phyloP scores from a whole-genome alignment of 2,113 vertebrate genomes.

The Grammomys dolichurus region DNA sequence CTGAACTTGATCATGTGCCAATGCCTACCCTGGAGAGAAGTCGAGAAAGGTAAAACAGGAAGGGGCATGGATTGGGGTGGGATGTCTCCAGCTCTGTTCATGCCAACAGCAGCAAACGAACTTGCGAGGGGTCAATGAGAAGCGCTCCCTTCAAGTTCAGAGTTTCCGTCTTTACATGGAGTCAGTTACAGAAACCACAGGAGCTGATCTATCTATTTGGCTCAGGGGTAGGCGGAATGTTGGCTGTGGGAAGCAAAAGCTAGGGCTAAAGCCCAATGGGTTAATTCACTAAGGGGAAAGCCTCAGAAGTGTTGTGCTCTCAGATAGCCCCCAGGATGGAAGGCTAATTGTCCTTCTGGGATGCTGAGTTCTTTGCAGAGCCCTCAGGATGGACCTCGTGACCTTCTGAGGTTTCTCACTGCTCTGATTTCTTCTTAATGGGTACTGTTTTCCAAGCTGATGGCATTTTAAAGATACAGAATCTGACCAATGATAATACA shows the following conservation, averaged over 20 bases:
- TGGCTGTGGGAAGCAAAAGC: neutral
- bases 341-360: constrained; percentile 66
- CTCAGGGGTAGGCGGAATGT: neutral
- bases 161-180: neutral
- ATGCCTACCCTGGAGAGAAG: neutral
- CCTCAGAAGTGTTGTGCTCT: neutral
- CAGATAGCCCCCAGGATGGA: constrained; percentile 24
- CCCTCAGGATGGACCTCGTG: constrained; percentile 17
- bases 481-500: constrained; percentile 54
- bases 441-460: constrained; percentile 67
- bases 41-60: neutral
- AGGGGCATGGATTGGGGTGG: neutral
- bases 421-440: constrained; percentile 73
- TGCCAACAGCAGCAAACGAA: fast-evolving
- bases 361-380: constrained; percentile 20
- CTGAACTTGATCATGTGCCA: neutral
- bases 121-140: fast-evolving
- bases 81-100: neutral
- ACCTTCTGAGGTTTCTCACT: constrained; percentile 72
- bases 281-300: constrained; percentile 42
- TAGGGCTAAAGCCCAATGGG: neutral
- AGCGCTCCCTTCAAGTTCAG: neutral
- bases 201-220: neutral
- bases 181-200: neutral
- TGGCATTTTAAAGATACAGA: constrained; percentile 70